Evolutionary conservation across 2,797 vertebrate species (phyloP).

Genomic region (Aulostomus chinensis): DNA sequence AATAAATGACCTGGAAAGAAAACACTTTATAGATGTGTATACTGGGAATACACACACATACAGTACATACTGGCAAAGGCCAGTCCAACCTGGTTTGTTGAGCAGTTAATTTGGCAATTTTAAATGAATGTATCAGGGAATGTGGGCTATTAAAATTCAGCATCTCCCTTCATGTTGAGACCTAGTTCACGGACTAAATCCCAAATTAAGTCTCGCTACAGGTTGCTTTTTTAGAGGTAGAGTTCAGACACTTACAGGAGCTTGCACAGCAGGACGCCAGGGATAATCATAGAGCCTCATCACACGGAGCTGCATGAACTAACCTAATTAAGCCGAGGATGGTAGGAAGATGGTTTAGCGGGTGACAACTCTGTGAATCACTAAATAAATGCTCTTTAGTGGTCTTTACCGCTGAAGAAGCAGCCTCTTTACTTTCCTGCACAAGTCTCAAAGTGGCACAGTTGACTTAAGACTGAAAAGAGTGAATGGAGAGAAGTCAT

Average conservation of each 20-base stretch:
- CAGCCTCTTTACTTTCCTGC: conserved; percentile 26
- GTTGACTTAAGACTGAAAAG: no score
- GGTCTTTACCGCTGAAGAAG: conserved; percentile 54
- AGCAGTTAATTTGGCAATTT: neutral
- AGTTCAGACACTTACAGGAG: conserved; percentile 65
- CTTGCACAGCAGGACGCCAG: conserved; percentile 64
- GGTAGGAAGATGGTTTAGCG: conserved; percentile 46
- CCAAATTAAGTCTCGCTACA: conserved; percentile 42
- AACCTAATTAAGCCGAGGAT: conserved; percentile 72
- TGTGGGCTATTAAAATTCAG: conserved; percentile 2
- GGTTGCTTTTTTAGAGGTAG: conserved; percentile 44
- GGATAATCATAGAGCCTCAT: conserved; percentile 76
- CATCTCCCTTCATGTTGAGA: conserved; percentile 13
- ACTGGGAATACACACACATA: no score
- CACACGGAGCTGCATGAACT: conserved; percentile 59
- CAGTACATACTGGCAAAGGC: no score
- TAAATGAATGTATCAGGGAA: neutral
- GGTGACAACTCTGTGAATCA: conserved; percentile 60
- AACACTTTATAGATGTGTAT: neutral
- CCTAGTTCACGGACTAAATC: conserved; percentile 46
- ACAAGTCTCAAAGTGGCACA: conserved; percentile 35
- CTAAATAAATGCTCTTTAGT: conserved; percentile 64
- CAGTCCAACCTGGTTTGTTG: no score
- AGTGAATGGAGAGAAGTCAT: no score
- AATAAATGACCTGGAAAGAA: conserved; percentile 1